Evolutionary conservation across 2,888 invertebrate species (phyloP).

Genomic region (Eupithecia exiguata): DNA sequence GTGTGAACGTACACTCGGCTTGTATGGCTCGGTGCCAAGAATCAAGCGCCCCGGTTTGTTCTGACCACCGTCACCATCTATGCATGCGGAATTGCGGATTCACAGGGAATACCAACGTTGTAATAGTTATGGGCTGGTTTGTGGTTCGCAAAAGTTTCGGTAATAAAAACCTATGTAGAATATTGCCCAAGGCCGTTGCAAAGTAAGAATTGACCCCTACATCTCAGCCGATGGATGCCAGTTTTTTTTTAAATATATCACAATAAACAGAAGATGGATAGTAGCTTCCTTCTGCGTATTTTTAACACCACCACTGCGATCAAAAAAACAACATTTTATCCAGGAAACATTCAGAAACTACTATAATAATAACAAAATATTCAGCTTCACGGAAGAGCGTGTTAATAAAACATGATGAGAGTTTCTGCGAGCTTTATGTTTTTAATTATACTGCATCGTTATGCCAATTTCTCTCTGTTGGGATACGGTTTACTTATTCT

Average conservation of each 20-base stretch:
- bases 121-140: neutral
- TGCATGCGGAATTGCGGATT: constrained; percentile 13
- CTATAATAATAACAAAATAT: neutral
- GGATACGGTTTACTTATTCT: neutral
- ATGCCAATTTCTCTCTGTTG: neutral
- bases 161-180: neutral
- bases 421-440: constrained; percentile 8
- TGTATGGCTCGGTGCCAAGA: constrained; percentile 52
- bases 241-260: too few species aligned
- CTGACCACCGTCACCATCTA: constrained; percentile 37
- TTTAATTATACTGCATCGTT: constrained; percentile 6
- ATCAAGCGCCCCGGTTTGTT: constrained; percentile 44
- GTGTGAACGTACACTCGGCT: constrained; percentile 30
- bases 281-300: too few species aligned
- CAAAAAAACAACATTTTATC: neutral
- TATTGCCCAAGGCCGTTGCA: neutral
- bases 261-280: too few species aligned
- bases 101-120: constrained; percentile 14
- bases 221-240: too few species aligned
- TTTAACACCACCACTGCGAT: too few species aligned
- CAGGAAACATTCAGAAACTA: neutral
- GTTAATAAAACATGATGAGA: constrained; percentile 3
- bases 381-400: neutral
- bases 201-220: too few species aligned
- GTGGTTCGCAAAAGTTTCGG: neutral